Base-by-base conservation (phyloP, 2,113 vertebrate genomes). In the Pholis gunnellus region DNA sequence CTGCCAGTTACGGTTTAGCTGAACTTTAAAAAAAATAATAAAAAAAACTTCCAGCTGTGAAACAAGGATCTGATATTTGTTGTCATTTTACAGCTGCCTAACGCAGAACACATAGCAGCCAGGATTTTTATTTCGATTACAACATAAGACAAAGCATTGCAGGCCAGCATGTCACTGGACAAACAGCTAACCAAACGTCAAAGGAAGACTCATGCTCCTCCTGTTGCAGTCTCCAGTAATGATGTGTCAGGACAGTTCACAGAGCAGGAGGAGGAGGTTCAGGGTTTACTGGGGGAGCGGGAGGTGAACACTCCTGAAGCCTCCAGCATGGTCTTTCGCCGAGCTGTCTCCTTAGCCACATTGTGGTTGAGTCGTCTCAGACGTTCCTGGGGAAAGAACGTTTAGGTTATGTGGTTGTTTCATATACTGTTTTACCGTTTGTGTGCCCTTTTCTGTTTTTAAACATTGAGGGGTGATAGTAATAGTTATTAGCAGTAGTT, bases 281-380 rank as follows among this genome's bases (percentile, higher is more conserved):
- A 95, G 0, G 93, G 94, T 91, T 97, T 98, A 87, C 96, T 96
- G 11, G 97, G 97, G 11, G 97, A 95, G 1, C 95, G 96, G 18
- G 96, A 91, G 0, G 95, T 89, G 85, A 97, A 97, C 40, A 95
- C 94, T 0, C 96, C 95, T 0, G 96, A 96, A 0, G 97, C 95
- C 86, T 99, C 98, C 84, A 99, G 93, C 96, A 99, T 96, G 1
- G 98, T 97, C 72, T 96, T 97, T 54, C 98, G 95, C 1, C 97
- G 83, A 3, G 97, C 95, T 0, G 97, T 99, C 93, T 99, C 98
- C 89, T 98, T 98, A 69, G 97, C 97, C 72, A 99, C 97, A 34
- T 96, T 99, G 90, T 99, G 98, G 89, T 97, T 98, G 67, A 99
- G 93, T 76, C 97, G 81, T 74, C 97, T 90, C 87, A 99, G 93